Conservation (phyloP, 2,113 vertebrate species). For the Agelaius tricolor region DNA sequence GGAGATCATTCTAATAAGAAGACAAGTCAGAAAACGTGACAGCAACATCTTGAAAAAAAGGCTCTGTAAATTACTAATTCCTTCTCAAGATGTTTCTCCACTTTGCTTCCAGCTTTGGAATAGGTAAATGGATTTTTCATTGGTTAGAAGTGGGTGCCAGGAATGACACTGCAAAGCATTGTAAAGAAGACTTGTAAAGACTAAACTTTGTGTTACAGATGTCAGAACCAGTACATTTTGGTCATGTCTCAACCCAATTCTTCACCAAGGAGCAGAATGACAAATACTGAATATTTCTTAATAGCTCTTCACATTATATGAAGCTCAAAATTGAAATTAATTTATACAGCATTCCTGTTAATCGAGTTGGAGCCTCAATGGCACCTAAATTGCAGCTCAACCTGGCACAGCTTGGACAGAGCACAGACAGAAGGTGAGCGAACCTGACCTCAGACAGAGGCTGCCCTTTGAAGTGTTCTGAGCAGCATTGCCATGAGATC, state of each 20-base stretch:
- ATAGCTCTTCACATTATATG: background rate
- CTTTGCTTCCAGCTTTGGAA: background rate
- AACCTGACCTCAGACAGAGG: constrained; percentile 23
- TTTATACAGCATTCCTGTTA: background rate
- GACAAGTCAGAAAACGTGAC: background rate
- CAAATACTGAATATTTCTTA: background rate
- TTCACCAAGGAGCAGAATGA: background rate
- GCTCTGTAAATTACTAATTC: background rate
- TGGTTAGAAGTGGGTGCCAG: background rate
- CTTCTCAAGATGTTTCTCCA: background rate
- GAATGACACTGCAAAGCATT: background rate
- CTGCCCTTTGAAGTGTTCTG: background rate
- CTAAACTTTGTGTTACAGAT: background rate
- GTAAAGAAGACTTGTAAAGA: background rate
- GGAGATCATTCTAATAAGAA: background rate
- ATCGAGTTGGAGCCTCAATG: background rate
- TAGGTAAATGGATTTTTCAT: background rate
- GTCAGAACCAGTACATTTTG: background rate
- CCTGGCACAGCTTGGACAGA: background rate
- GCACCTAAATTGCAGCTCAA: background rate
- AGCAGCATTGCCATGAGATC: constrained; percentile 57
- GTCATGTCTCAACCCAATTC: background rate
- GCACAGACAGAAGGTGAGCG: background rate
- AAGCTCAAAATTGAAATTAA: background rate
- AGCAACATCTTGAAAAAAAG: background rate